Conservation (phyloP, 2,888 invertebrate species). For the Leucoptera coffeella region DNA sequence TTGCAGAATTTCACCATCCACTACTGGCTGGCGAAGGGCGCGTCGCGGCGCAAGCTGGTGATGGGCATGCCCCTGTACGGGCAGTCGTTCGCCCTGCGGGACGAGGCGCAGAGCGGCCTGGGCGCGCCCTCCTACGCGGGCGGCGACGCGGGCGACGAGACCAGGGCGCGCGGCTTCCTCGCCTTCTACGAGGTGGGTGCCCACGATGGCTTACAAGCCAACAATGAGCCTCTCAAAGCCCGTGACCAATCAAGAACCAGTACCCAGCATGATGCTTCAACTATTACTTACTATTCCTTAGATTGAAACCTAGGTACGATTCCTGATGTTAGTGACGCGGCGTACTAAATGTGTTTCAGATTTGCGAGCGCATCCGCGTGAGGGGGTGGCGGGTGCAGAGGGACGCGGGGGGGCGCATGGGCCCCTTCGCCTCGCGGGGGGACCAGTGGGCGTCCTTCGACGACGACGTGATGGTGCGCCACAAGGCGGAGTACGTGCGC, state of each 20-base stretch:
- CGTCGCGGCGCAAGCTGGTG: constrained; percentile 69
- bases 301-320: too few relatives aligned
- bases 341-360: constrained; percentile 45
- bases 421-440: constrained; percentile 75
- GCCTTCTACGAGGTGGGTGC: constrained; percentile 75
- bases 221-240: too few relatives aligned
- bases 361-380: constrained; percentile 70
- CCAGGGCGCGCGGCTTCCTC: constrained; percentile 80
- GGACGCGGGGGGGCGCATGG: constrained; percentile 75
- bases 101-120: constrained; percentile 57
- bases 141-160: constrained; percentile 84
- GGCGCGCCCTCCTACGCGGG: constrained; percentile 79
- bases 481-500: constrained; percentile 77
- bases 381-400: constrained; percentile 74
- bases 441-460: constrained; percentile 95
- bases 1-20: constrained; percentile 77
- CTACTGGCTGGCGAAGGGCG: constrained; percentile 81
- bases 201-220: too few relatives aligned
- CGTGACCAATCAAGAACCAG: too few relatives aligned
- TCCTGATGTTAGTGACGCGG: too few relatives aligned
- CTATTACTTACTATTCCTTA: too few relatives aligned
- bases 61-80: constrained; percentile 89
- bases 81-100: constrained; percentile 77
- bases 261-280: neutral
- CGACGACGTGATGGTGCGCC: constrained; percentile 74